Conservation (phyloP, 2,888 invertebrate species). For the Hofmannophila pseudospretella region DNA sequence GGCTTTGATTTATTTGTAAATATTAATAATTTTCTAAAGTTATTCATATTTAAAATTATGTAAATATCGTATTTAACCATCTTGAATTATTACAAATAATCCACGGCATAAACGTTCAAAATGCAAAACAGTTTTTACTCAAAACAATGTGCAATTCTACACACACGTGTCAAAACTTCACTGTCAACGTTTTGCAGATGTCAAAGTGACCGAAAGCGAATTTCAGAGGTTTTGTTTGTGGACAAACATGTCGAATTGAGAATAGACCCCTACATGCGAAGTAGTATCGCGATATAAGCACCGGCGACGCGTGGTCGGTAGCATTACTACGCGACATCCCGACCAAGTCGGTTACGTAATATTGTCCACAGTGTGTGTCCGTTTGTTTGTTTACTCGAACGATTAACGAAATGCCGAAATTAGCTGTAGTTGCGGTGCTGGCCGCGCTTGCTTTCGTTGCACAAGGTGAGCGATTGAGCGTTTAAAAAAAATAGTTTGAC, state of each 20-base stretch:
- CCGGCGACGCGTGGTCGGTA: constrained; percentile 6
- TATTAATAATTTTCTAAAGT: no score
- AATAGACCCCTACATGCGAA: background rate
- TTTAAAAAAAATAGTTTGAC: no score
- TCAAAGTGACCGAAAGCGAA: no score
- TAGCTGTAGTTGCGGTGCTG: constrained; percentile 22
- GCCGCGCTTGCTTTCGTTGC: constrained; percentile 23
- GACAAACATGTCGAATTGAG: background rate
- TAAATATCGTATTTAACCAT: no score
- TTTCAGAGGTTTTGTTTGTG: background rate
- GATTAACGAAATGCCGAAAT: constrained; percentile 30
- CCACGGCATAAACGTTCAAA: no score
- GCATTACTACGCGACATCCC: constrained; percentile 22
- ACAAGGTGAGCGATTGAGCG: constrained; percentile 35
- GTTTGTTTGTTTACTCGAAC: constrained; percentile 13
- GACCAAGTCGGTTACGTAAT: constrained; percentile 12
- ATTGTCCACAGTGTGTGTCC: constrained; percentile 13
- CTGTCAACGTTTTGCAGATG: no score
- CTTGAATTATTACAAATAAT: no score
- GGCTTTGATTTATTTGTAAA: no score
- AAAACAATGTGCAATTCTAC: no score
- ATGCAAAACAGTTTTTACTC: no score
- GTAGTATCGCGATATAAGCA: constrained; percentile 21
- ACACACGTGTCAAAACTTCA: no score
- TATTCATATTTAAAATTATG: no score